Base-by-base conservation (phyloP, 1,140 invertebrate species). In the Charaxes varanes region DNA sequence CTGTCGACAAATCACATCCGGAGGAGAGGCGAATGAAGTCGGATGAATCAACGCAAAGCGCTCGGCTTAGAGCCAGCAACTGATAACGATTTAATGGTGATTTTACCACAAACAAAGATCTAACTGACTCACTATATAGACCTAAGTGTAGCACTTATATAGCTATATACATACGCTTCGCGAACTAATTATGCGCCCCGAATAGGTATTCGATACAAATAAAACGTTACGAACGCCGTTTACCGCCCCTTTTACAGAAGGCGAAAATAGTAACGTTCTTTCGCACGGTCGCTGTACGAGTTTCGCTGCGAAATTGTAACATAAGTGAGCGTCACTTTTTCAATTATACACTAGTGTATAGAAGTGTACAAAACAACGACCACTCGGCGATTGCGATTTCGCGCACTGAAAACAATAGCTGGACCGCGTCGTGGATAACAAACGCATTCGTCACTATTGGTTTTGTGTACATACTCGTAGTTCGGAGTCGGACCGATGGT, bases 1-100 rank as follows among this genome's bases (percentile, higher is more conserved):
- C 66, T 62, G 66, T 73, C 72, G 71, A 74, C 76, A 77, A 80
- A 78, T 80, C 78, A 79, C 67, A 83, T 83, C 79, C 79, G 79
- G 74, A 78, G 72, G 74, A 62, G 63, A 61, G 53, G 33, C 55
- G 42, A 53, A 53, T 55, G 55, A 53, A 72, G 65, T 53, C 61
- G 64, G 44, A 51, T 77, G 73, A 78, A 71, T 78, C 72, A 77
- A 72, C 66, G 46, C 54, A 36, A 41, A 64, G 31, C 42, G 49
- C 44, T 56, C 42, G 37, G 43, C 56, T 62, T 62, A 55, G 64
- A 55, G 49, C 56, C n/a, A 59, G 53, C 38, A 35, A 57, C 60
- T 66, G 66, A 82, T 73, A 82, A 76, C 41, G 50, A 46, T 51
- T 70, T 61, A 58, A 62, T 41, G 55, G 42, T 52, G 42, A 54